phyloP scores from a whole-genome alignment of 2,113 vertebrate species.

The Pardalotus punctatus region DNA sequence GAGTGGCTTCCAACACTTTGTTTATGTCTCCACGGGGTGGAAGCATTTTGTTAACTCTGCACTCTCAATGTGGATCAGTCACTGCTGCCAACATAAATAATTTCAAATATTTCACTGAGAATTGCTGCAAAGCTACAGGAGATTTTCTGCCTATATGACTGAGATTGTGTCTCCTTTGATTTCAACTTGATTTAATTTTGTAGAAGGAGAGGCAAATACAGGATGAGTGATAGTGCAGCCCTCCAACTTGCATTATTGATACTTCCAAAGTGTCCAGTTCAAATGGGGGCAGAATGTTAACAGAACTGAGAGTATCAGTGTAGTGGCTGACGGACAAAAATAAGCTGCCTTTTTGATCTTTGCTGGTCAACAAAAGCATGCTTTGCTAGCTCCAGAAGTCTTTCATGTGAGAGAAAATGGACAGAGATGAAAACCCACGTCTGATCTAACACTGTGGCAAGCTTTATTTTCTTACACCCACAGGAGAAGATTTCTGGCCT shows the following conservation, averaged over 20 bases:
- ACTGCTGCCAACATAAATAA: slow-evolving; percentile 52
- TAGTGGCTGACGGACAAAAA: slow-evolving; percentile 65
- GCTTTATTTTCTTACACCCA: slow-evolving; percentile 27
- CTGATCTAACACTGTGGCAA: slow-evolving; percentile 1
- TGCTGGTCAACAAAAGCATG: slow-evolving; percentile 62
- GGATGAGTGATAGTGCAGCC: slow-evolving; percentile 47
- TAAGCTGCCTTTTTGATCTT: slow-evolving; percentile 65
- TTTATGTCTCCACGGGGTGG: slow-evolving; percentile 16
- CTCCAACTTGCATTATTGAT: slow-evolving; percentile 67
- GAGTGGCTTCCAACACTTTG: slow-evolving; percentile 52
- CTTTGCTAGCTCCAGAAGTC: slow-evolving; percentile 49
- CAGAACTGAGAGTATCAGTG: slow-evolving; percentile 48
- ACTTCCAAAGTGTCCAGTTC: slow-evolving; percentile 58
- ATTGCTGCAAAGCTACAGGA: slow-evolving; percentile 35
- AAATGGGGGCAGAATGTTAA: slow-evolving; percentile 63
- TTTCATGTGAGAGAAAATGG: slow-evolving; percentile 62
- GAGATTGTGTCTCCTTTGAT: slow-evolving; percentile 49
- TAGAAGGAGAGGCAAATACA: slow-evolving; percentile 37
- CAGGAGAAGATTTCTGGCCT: slow-evolving; percentile 33
- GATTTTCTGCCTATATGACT: slow-evolving; percentile 23
- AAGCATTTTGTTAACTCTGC: slow-evolving; percentile 59
- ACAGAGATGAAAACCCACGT: slow-evolving; percentile 33
- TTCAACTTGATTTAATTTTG: slow-evolving; percentile 53
- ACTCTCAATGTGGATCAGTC: slow-evolving; percentile 40
- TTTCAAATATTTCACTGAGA: slow-evolving; percentile 58